Evolutionary conservation across 2,888 invertebrate species (phyloP).

Genomic region (Stenolophus ochropezus): DNA sequence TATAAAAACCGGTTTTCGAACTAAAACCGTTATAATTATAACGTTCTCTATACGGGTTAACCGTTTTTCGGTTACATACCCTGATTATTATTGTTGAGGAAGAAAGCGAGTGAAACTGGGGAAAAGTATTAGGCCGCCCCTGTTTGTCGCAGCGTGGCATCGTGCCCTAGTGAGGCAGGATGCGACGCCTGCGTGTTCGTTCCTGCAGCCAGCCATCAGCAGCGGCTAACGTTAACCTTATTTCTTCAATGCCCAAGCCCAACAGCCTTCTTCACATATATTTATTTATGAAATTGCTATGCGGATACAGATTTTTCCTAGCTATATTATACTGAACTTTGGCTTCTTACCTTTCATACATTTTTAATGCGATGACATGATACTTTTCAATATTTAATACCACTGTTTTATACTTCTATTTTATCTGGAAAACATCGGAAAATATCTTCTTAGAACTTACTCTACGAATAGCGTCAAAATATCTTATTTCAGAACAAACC

Average conservation of each 20-base stretch:
- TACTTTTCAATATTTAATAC: not conserved
- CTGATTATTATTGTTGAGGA: too few relatives aligned
- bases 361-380: not conserved
- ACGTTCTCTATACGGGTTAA: too few relatives aligned
- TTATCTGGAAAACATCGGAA: too few relatives aligned
- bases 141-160: conserved; percentile 24
- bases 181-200: conserved; percentile 3
- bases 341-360: conserved; percentile 5
- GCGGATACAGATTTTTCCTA: conserved; percentile 36
- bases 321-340: not conserved
- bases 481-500: too few relatives aligned
- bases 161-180: not conserved
- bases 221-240: conserved; percentile 2
- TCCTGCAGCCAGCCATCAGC: conserved; percentile 6
- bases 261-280: conserved; percentile 28
- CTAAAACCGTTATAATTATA: too few relatives aligned
- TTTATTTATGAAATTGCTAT: conserved; percentile 42
- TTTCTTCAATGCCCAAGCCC: conserved; percentile 16
- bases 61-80: too few relatives aligned
- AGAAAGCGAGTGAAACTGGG: not conserved
- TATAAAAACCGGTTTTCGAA: too few relatives aligned
- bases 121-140: not conserved
- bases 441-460: too few relatives aligned
- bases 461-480: too few relatives aligned
- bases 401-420: not conserved